Conservation (phyloP, 2,888 invertebrate species). For the Lacanobia wlatinum region DNA sequence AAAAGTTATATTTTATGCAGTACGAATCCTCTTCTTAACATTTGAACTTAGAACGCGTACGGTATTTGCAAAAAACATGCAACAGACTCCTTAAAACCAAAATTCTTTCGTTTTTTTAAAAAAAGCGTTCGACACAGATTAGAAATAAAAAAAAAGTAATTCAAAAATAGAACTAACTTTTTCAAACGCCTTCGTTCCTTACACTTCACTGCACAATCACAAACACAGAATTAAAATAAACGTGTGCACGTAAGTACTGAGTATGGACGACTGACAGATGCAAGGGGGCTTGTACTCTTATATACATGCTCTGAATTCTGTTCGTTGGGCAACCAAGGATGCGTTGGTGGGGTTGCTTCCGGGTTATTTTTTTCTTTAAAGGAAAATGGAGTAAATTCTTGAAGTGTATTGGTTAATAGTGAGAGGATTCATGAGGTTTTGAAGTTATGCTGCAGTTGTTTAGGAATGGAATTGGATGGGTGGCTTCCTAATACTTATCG, state of each 20-base stretch:
- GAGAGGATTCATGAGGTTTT: background rate
- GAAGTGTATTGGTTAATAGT: background rate
- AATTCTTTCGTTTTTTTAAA: background rate
- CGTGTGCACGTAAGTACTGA: slow-evolving; percentile 45
- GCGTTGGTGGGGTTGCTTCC: slow-evolving; percentile 69
- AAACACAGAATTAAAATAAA: slow-evolving; percentile 45
- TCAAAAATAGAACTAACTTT: slow-evolving; percentile 60
- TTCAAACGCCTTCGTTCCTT: slow-evolving; percentile 39
- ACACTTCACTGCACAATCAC: slow-evolving; percentile 65
- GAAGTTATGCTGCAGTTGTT: background rate
- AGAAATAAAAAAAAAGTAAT: slow-evolving; percentile 17
- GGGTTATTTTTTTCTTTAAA: slow-evolving; percentile 56
- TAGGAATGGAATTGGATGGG: background rate
- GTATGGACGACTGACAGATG: slow-evolving; percentile 56
- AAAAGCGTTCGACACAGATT: background rate
- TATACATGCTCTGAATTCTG: slow-evolving; percentile 78
- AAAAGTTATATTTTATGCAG: background rate
- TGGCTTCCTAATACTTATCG: background rate
- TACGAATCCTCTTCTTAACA: background rate
- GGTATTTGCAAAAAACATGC: slow-evolving; percentile 17
- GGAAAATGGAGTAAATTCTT: background rate
- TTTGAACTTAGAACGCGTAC: background rate
- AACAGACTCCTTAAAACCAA: background rate
- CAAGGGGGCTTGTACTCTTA: slow-evolving; percentile 59
- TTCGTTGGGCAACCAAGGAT: slow-evolving; percentile 68